Conservation (phyloP, 2,888 invertebrate genomes). For the Drosophila borealis region DNA sequence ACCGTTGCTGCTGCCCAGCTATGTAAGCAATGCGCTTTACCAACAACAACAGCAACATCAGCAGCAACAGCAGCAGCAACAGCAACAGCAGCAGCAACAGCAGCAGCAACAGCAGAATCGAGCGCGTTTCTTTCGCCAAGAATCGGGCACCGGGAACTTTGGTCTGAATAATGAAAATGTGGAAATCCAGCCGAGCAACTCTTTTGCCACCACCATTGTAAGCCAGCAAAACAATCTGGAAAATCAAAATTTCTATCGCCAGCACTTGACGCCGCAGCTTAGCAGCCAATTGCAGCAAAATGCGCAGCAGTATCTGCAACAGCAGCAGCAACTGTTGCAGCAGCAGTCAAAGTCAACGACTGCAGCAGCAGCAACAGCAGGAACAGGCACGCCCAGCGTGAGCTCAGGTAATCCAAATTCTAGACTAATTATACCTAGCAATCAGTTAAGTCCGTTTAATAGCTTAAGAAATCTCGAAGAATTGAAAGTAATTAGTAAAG, state of each 20-base stretch:
- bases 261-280: slow-evolving; percentile 80
- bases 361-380: slow-evolving; percentile 3
- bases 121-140: slow-evolving; percentile 86
- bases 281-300: slow-evolving; percentile 83
- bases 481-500: slow-evolving; percentile 92
- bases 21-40: slow-evolving; percentile 74
- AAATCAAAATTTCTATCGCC: slow-evolving; percentile 83
- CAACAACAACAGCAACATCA: slow-evolving; percentile 58
- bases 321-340: slow-evolving; percentile 65
- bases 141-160: slow-evolving; percentile 87
- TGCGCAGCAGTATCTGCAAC: slow-evolving; percentile 83
- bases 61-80: slow-evolving; percentile 72
- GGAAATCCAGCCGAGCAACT: slow-evolving; percentile 71
- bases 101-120: slow-evolving; percentile 80
- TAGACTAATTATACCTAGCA: slow-evolving; percentile 51
- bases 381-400: slow-evolving; percentile 38
- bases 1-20: slow-evolving; percentile 70
- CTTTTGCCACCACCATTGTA: slow-evolving; percentile 67
- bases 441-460: slow-evolving; percentile 69
- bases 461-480: slow-evolving; percentile 87
- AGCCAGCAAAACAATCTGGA: slow-evolving; percentile 74
- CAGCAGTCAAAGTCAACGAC: slow-evolving; percentile 49
- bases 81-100: slow-evolving; percentile 60
- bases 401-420: slow-evolving; percentile 74
- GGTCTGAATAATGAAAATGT: slow-evolving; percentile 86